Conservation (phyloP, 2,797 vertebrate species). For the Eospalax fontanierii region DNA sequence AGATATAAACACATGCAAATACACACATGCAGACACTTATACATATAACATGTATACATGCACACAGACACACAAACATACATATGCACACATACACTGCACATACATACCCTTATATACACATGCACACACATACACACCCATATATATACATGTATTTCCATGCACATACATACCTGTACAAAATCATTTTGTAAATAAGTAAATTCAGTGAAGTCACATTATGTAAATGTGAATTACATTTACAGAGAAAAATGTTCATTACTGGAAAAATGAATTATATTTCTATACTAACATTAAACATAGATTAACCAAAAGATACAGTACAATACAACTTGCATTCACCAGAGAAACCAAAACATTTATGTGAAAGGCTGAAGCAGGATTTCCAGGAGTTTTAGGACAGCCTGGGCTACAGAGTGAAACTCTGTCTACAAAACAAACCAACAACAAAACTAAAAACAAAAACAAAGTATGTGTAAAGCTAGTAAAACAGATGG, state of each 20-base stretch:
- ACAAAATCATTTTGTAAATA: neutral
- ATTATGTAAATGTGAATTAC: neutral
- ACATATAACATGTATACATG: no score
- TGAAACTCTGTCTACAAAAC: neutral
- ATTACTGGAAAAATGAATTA: neutral
- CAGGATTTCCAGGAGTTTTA: neutral
- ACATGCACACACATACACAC: no score
- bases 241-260: no score
- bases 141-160: no score
- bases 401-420: neutral
- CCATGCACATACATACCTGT: no score
- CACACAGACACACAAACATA: neutral
- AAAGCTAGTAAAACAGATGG: neutral
- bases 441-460: neutral
- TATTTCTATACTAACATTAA: neutral
- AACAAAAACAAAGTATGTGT: neutral
- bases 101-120: no score
- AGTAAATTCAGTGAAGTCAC: neutral
- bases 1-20: no score
- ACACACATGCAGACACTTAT: no score
- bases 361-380: neutral
- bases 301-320: neutral
- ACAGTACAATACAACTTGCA: neutral
- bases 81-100: no score
- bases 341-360: neutral